A percentile compares a stretch with the other conserved stretches of the same genome.
Evolutionary conservation across 2,888 invertebrate species (phyloP).

Genomic region (Nezara viridula): DNA sequence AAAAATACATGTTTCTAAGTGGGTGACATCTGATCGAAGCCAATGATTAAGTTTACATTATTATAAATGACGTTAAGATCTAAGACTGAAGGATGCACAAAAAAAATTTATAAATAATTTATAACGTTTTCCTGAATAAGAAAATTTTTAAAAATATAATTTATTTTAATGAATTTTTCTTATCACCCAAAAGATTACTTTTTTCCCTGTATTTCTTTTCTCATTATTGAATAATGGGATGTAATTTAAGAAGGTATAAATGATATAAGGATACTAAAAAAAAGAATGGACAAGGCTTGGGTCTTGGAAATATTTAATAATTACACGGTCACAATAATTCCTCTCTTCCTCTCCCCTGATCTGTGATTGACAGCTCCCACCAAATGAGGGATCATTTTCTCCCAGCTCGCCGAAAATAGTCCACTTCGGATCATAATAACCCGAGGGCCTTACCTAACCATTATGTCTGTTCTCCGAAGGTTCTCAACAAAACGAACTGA

Average conservation of each 20-base stretch:
- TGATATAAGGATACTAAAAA: background rate
- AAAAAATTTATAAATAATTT: too few species aligned
- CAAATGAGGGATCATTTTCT: constrained; percentile 17
- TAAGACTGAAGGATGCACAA: too few species aligned
- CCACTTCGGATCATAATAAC: background rate
- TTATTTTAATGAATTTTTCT: background rate
- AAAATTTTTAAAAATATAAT: too few species aligned
- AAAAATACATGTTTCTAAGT: too few species aligned
- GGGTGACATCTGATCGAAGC: too few species aligned
- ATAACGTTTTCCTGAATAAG: too few species aligned
- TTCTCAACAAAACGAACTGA: background rate
- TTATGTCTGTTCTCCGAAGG: background rate
- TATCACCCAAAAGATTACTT: background rate
- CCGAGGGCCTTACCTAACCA: background rate
- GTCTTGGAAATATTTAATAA: constrained; percentile 6
- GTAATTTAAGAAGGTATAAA: constrained; percentile 15
- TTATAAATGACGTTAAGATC: too few species aligned
- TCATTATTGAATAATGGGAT: background rate
- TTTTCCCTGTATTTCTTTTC: background rate
- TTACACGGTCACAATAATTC: constrained; percentile 28
- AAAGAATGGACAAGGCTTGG: background rate
- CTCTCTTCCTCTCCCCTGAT: background rate
- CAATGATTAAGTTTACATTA: too few species aligned
- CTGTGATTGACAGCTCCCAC: background rate
- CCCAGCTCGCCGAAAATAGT: background rate